Base-by-base conservation (phyloP, 1,140 invertebrate genomes). In the Diprion similis region DNA sequence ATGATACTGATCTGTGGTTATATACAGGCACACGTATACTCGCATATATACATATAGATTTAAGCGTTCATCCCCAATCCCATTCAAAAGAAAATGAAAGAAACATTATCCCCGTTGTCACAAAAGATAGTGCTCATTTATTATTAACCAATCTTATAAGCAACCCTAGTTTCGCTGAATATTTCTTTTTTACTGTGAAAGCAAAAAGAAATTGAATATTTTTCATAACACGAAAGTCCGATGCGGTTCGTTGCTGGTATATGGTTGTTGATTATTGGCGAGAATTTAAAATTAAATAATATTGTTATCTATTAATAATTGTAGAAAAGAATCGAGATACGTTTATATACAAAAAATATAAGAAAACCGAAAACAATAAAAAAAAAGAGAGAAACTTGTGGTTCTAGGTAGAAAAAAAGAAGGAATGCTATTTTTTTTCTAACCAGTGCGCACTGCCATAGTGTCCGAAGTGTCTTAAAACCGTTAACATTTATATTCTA, bases 381-480 rank as follows among this genome's bases (percentile, higher is more conserved):
- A 59, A 69, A 65, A 66, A 70, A 19, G 13, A 48, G 70, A 77
- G 24, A 45, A 47, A 51, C 66, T n/a, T 70, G 51, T 70, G 59
- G 45, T 65, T 68, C 66, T 51, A 71, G 17, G 17, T 17, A 68
- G 19, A 18, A 71, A 15, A 68, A 8, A 68, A 68, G 18, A 68
- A 19, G 18, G 18, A 19, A 59, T 9, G 11, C n/a, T 59, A 13
- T 13, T 59, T 59, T 68, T 68, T 68, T 68, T 68, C 66, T 47
- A 79, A 78, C 78, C 78, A 79, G 76, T 79, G 71, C 70, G 76
- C 78, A 79, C 77, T 79, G 78, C 78, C 78, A 68, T 74, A 78
- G 73, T 66, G 73, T 77, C 73, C 74, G 71, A 77, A 75, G 78
- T 78, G 75, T 79, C 73, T 79, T 78, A 76, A 75, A 76, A 59